Conservation (phyloP, 2,888 invertebrate genomes). For the Drosophila macrospina region DNA sequence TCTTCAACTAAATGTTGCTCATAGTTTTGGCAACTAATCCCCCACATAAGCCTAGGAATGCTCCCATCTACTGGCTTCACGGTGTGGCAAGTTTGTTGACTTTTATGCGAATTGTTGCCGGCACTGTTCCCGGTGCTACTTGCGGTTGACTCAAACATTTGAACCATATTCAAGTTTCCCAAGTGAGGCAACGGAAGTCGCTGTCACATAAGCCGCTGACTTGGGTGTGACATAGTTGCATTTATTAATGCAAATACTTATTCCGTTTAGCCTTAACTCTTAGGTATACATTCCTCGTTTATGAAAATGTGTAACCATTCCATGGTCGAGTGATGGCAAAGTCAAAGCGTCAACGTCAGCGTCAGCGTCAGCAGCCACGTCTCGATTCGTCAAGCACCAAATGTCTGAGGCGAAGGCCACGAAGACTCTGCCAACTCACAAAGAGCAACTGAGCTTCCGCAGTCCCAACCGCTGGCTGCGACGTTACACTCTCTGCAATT, state of each 20-base stretch:
- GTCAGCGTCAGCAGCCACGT: conserved; percentile 38
- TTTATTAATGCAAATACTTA: conserved; percentile 77
- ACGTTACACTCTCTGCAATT: conserved; percentile 6
- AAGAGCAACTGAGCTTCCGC: conserved; percentile 1
- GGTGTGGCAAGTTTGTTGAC: conserved; percentile 59
- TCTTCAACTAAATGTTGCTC: too few species aligned
- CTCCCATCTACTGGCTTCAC: conserved; percentile 48
- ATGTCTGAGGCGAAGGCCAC: conserved; percentile 53
- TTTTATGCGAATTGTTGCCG: conserved; percentile 54
- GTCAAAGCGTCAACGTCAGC: conserved; percentile 39
- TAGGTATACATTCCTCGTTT: conserved; percentile 52
- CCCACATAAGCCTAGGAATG: neutral
- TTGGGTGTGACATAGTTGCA: conserved; percentile 79
- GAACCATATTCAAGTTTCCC: conserved; percentile 36
- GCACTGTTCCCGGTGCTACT: conserved; percentile 15
- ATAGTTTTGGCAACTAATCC: neutral
- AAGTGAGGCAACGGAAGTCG: conserved; percentile 61
- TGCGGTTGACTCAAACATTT: conserved; percentile 41
- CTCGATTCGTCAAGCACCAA: conserved; percentile 46
- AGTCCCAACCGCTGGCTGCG: conserved; percentile 3
- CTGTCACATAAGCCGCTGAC: conserved; percentile 65
- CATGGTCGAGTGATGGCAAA: conserved; percentile 50
- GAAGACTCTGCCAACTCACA: conserved; percentile 11
- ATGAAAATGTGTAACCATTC: conserved; percentile 72
- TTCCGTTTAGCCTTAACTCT: conserved; percentile 36